phyloP scores from a whole-genome alignment of 2,113 vertebrate species.

The Fukomys damarensis region DNA sequence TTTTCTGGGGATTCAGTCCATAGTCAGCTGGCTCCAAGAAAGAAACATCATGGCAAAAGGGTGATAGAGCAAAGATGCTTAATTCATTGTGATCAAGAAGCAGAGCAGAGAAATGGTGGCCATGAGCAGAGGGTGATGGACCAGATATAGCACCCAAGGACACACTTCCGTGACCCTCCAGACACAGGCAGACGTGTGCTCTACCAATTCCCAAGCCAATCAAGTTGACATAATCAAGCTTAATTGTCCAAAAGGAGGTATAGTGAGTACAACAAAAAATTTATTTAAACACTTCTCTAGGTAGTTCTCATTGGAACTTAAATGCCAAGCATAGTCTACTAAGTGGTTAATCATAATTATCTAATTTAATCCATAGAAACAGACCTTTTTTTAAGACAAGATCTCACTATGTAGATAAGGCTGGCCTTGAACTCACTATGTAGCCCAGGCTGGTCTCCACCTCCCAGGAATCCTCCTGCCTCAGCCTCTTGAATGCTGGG shows the following conservation, averaged over 20 bases:
- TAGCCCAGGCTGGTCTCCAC: not conserved
- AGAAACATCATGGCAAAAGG: not conserved
- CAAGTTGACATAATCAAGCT: not conserved
- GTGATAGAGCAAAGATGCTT: not conserved
- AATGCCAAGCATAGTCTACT: not conserved
- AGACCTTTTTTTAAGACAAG: not conserved
- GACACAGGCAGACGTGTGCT: not conserved
- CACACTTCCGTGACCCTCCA: not conserved
- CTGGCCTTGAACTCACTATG: not conserved
- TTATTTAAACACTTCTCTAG: not conserved
- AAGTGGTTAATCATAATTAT: slow-evolving; percentile 16
- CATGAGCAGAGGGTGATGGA: not conserved
- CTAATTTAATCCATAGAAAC: slow-evolving; percentile 20
- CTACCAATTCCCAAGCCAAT: not conserved
- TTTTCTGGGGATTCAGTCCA: not conserved
- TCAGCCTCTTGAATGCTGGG: not conserved
- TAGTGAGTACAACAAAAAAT: not conserved
- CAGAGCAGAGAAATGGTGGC: not conserved
- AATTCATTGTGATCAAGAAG: not conserved
- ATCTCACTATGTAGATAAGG: not conserved
- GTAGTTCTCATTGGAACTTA: not conserved
- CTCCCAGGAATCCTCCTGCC: not conserved
- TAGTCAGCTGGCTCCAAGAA: not conserved
- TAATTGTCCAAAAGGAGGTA: not conserved
- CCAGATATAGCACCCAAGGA: not conserved